Conservation (phyloP, 2,797 vertebrate species). For the Glyptemys insculpta region DNA sequence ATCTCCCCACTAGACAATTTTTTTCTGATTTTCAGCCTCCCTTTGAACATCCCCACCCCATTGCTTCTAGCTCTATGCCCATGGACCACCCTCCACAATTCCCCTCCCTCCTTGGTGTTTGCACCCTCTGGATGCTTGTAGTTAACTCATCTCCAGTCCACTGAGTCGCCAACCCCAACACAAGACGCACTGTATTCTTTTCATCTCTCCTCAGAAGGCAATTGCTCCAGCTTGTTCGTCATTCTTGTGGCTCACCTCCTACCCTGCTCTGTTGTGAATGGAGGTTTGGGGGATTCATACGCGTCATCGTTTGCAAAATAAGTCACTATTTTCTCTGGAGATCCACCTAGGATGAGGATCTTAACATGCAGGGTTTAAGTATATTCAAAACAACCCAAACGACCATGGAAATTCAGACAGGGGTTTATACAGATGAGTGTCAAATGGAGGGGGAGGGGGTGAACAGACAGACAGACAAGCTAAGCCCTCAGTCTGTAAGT, state of each 20-base stretch:
- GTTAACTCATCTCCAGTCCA: neutral
- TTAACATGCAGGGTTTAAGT: neutral
- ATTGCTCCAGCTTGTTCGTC: neutral
- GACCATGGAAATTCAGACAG: neutral
- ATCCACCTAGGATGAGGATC: neutral
- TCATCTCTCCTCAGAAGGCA: neutral
- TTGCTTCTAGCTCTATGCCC: rapidly evolving
- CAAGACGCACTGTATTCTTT: neutral
- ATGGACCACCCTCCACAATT: neutral
- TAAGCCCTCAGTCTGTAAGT: neutral
- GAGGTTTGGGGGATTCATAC: neutral
- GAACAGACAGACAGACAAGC: neutral
- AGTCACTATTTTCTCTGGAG: neutral
- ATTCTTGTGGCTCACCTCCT: neutral
- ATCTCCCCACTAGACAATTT: neutral
- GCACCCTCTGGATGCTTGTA: neutral
- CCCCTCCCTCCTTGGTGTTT: neutral
- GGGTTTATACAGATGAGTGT: too few species aligned
- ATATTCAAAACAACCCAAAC: neutral
- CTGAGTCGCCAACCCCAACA: neutral
- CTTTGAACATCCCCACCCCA: neutral
- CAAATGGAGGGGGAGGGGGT: too few species aligned
- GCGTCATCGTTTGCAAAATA: neutral
- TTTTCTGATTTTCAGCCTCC: neutral
- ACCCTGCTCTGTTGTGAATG: neutral